Conservation (phyloP, 53 echinoderm and acorn worm genomes). For the Antedon mediterranea region DNA sequence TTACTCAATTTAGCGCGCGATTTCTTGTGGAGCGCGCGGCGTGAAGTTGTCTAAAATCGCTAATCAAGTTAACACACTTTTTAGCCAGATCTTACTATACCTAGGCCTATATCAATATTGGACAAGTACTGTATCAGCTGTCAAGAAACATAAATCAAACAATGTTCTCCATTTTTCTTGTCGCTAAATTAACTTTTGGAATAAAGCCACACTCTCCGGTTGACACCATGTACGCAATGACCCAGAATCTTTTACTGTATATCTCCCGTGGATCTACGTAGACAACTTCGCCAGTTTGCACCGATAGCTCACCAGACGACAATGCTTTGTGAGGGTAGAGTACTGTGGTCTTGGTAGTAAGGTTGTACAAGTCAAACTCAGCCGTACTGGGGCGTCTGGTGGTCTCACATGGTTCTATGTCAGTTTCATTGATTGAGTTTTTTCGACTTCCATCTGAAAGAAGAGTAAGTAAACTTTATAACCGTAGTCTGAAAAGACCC, state of each 20-base stretch:
- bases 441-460: neutral
- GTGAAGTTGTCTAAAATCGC: no score
- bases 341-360: slow-evolving; percentile 24
- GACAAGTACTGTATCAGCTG: no score
- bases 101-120: no score
- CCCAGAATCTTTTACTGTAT: slow-evolving; percentile 12
- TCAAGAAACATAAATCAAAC: neutral
- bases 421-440: neutral
- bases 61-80: no score
- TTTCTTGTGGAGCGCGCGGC: no score
- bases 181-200: slow-evolving; percentile 17
- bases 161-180: slow-evolving; percentile 1
- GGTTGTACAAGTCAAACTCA: slow-evolving; percentile 3
- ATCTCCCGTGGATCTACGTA: slow-evolving; percentile 16
- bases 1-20: no score
- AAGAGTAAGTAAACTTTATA: no score
- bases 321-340: slow-evolving; percentile 22
- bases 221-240: slow-evolving; percentile 11
- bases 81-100: no score
- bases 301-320: slow-evolving; percentile 26
- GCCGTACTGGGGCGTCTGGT: neutral
- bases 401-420: neutral
- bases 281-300: slow-evolving; percentile 21
- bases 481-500: no score
- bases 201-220: slow-evolving; percentile 13